phyloP scores from a whole-genome alignment of 2,797 vertebrate genomes.

The Aulostomus chinensis region DNA sequence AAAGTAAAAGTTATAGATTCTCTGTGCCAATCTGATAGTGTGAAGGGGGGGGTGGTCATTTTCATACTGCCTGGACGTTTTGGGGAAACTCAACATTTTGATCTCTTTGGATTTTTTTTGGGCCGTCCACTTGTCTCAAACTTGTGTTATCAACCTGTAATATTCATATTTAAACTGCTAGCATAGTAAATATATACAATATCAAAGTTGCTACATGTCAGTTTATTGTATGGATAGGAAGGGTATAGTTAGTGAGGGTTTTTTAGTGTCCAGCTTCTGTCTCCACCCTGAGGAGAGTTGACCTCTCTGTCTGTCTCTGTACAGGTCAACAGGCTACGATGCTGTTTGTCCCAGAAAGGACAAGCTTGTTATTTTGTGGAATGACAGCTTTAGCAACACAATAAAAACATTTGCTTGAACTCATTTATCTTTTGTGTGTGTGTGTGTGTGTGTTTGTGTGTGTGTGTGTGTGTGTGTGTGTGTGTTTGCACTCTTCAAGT shows the following conservation, averaged over 20 bases:
- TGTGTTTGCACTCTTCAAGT: too few species aligned
- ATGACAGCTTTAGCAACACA: conserved; percentile 89
- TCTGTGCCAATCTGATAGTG: too few species aligned
- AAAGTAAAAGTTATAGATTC: too few species aligned
- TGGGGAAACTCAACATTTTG: conserved; percentile 16
- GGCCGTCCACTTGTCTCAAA: conserved; percentile 39
- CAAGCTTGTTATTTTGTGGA: conserved; percentile 88
- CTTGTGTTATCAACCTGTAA: conserved; percentile 44
- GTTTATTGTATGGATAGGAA: conserved; percentile 59
- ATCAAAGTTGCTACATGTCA: conserved; percentile 58
- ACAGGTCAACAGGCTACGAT: conserved; percentile 85
- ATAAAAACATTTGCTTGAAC: conserved; percentile 83
- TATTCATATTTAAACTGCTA: conserved; percentile 64
- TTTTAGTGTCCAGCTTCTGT: conserved; percentile 82
- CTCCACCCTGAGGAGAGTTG: conserved; percentile 87
- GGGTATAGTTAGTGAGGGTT: conserved; percentile 59
- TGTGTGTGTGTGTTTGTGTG: too few species aligned
- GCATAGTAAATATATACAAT: conserved; percentile 57
- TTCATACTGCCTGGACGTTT: too few species aligned
- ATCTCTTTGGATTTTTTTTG: conserved; percentile 24
- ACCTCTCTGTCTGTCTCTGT: conserved; percentile 87
- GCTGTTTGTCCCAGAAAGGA: conserved; percentile 85
- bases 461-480: too few species aligned
- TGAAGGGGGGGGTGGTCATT: too few species aligned
- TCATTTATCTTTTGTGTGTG: too few species aligned